Evolutionary conservation across 2,113 vertebrate genomes (phyloP), one percentile per base, ranked within the genome.

Genomic region (Cathartes aura): DNA sequence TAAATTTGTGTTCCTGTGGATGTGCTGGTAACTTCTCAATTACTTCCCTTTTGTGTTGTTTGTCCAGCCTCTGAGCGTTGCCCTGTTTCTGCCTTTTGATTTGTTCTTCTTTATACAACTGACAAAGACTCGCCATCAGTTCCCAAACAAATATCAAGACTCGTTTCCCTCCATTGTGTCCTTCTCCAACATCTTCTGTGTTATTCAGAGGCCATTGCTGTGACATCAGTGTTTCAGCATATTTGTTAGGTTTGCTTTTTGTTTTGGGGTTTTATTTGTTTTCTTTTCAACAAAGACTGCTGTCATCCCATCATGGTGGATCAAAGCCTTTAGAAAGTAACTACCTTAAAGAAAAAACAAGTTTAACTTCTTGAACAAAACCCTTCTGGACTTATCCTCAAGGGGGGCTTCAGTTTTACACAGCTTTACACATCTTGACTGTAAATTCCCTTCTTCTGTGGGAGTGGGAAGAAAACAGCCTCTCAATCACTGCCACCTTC

Each of bases 331-430:
- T 63, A 55, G 70, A 47, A 87, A 68, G 55, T 68, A 89, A 53
- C 59, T 89, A 36, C 14, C n/a, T 71, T 48, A 68, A 66, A 75
- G 42, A 17, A 90, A 74, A 83, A 45, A 26, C 2, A 73, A 68
- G 40, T 85, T 85, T 53, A 75, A 79, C 52, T 85, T 64, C 47
- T 71, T 85, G n/a, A 79, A 66, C 47, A 76, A 90, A 95, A 20
- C 24, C n/a, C 5, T 92, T 30, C 53, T 68, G 89, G 30, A 38
- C 34, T 86, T 68, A 23, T 9, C 32, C 17, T 88, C 34, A 42
- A 60, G 70, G 32, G 22, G 75, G 10, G 14, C 36, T 59, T 79
- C 50, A 7, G 9, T 82, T 82, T 74, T n/a, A n/a, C 43, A 90
- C 50, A 45, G 48, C 26, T 62, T 71, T 47, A 17, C 2, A 2